Conservation (phyloP, 2,113 vertebrate species). For the Lophochroa leadbeateri region DNA sequence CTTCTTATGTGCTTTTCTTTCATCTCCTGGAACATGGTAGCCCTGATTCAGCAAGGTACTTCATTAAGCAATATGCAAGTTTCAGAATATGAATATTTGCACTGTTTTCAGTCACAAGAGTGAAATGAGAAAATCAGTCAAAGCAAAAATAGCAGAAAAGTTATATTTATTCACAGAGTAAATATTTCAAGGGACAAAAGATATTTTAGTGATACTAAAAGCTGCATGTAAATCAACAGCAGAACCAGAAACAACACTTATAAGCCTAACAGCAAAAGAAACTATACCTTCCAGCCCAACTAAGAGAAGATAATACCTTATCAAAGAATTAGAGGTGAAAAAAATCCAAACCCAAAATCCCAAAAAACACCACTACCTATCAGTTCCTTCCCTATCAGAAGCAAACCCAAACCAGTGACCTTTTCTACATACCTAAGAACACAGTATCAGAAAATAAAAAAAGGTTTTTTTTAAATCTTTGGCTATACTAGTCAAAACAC, state of each 20-base stretch:
- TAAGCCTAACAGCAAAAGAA: not conserved
- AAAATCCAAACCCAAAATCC: not conserved
- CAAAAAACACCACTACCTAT: fast-evolving
- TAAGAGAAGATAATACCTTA: not conserved
- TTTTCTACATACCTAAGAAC: not conserved
- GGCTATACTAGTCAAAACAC: not conserved
- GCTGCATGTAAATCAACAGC: constrained; percentile 33
- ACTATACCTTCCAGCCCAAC: not conserved
- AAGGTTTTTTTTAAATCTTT: not conserved
- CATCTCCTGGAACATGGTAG: constrained; percentile 20
- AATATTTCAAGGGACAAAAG: constrained; percentile 56
- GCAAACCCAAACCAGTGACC: not conserved
- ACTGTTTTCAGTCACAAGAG: not conserved
- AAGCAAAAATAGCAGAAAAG: constrained; percentile 46
- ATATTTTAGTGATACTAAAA: constrained; percentile 38
- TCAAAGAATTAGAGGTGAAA: not conserved
- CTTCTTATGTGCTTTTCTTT: constrained; percentile 52
- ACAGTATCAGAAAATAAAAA: not conserved
- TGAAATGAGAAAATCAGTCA: constrained; percentile 40
- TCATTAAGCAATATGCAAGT: constrained; percentile 31
- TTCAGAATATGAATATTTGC: not conserved
- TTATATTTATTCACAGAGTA: constrained; percentile 52
- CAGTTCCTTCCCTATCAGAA: not conserved
- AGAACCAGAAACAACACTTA: constrained; percentile 11
- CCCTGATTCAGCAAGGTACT: constrained; percentile 65